Evolutionary conservation across 1,140 invertebrate genomes (phyloP).

Genomic region (Armadillidium nasatum): DNA sequence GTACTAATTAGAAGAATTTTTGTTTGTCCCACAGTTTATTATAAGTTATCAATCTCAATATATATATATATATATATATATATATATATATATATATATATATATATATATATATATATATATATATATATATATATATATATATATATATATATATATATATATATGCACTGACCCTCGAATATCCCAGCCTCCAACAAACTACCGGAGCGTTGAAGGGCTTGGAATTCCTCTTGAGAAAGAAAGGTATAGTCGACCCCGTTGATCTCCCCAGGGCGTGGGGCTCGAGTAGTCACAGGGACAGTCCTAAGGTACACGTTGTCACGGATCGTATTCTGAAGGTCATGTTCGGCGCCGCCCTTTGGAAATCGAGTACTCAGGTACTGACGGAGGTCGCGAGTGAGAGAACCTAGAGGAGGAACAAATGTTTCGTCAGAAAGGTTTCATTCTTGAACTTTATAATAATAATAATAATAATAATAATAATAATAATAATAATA

Average conservation of each 20-base stretch:
- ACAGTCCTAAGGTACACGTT: constrained; percentile 66
- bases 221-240: constrained; percentile 58
- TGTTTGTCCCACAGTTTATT: too few species aligned
- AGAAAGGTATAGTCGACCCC: constrained; percentile 65
- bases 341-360: constrained; percentile 62
- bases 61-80: too few species aligned
- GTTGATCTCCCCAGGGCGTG: constrained; percentile 60
- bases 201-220: constrained; percentile 59
- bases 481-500: too few species aligned
- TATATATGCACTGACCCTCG: constrained; percentile 54
- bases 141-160: too few species aligned
- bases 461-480: too few species aligned
- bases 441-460: too few species aligned
- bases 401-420: constrained; percentile 50
- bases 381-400: constrained; percentile 59
- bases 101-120: neutral
- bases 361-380: constrained; percentile 61
- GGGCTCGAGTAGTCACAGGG: constrained; percentile 61
- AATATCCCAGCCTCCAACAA: constrained; percentile 64
- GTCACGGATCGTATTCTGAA: constrained; percentile 65
- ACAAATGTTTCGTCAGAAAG: too few species aligned
- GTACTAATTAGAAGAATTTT: too few species aligned
- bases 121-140: constrained; percentile 16
- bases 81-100: neutral
- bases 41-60: too few species aligned